These are phyloP conservation scores for Micromussa lordhowensis DNA, from an alignment of 92 coral and sea anemone genomes.

Conservation along the genomic window DNA sequence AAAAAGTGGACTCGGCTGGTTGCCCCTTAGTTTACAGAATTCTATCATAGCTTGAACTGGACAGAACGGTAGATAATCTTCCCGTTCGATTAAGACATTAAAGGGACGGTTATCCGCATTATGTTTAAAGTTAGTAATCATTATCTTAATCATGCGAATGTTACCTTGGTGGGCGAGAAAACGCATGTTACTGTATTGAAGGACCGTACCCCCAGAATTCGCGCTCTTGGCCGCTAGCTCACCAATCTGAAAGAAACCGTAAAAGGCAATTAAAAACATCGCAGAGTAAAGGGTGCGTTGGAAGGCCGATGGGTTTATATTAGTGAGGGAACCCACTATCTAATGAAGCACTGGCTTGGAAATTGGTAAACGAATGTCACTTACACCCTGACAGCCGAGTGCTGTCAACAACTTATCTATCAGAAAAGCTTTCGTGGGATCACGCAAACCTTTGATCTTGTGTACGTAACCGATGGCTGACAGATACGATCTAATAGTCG, in stretches of 20 bases:
- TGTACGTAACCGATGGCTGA: constrained; percentile 1
- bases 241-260: constrained; percentile 30
- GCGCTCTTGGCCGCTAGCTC: constrained; percentile 31
- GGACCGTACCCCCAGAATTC: neutral
- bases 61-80: neutral
- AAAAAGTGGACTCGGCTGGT: too few relatives aligned
- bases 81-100: constrained; percentile 4
- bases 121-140: constrained; percentile 24
- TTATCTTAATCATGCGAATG: constrained; percentile 14
- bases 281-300: too few relatives aligned
- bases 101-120: constrained; percentile 3
- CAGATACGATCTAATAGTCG: too few relatives aligned
- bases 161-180: constrained; percentile 23
- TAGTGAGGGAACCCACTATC: constrained; percentile 6
- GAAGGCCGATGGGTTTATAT: too few relatives aligned
- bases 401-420: neutral
- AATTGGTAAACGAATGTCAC: too few relatives aligned
- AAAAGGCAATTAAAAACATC: constrained; percentile 28
- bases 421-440: constrained; percentile 2
- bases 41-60: constrained; percentile 36
- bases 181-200: neutral
- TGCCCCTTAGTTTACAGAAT: constrained; percentile 22
- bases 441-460: neutral
- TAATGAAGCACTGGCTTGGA: neutral
- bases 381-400: too few relatives aligned